Percentiles rank a stretch among this genome's conserved stretches.
These are phyloP conservation scores for Macrocentrus cingulum DNA, from an alignment of 1,140 invertebrate genomes.

Conservation along the genomic window DNA sequence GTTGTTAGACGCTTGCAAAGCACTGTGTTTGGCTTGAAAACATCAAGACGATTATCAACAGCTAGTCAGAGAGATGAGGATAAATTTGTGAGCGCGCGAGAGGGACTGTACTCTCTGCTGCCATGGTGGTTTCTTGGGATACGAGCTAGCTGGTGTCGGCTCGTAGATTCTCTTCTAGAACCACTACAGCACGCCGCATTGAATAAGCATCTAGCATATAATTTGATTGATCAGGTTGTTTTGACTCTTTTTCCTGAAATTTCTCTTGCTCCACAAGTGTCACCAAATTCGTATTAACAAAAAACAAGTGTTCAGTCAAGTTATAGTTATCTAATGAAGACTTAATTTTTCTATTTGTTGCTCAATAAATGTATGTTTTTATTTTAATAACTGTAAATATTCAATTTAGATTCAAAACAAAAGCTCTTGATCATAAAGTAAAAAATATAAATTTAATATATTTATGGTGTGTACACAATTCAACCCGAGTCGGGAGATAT, in stretches of 20 bases:
- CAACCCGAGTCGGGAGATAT: too few species aligned
- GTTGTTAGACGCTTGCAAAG: constrained; percentile 49
- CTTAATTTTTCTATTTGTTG: too few species aligned
- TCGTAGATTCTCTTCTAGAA: constrained; percentile 48
- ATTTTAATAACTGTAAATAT: too few species aligned
- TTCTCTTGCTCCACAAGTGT: too few species aligned
- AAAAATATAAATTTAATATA: too few species aligned
- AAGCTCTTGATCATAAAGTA: too few species aligned
- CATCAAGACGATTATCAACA: constrained; percentile 22
- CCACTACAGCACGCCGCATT: constrained; percentile 48
- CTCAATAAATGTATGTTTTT: too few species aligned
- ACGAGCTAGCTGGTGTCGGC: constrained; percentile 45
- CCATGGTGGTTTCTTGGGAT: constrained; percentile 49
- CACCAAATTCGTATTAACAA: background rate
- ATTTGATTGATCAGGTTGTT: constrained; percentile 55
- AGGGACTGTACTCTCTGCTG: constrained; percentile 44
- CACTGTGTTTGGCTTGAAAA: constrained; percentile 38
- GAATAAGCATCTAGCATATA: constrained; percentile 58
- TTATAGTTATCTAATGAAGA: too few species aligned
- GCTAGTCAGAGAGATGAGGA: constrained; percentile 29
- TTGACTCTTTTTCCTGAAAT: constrained; percentile 59
- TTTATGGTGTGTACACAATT: too few species aligned
- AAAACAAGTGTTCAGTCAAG: too few species aligned
- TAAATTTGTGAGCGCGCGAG: constrained; percentile 43
- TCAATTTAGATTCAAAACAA: too few species aligned